Conservation (phyloP, 2,888 invertebrate species). For the Campoplex capitator region DNA sequence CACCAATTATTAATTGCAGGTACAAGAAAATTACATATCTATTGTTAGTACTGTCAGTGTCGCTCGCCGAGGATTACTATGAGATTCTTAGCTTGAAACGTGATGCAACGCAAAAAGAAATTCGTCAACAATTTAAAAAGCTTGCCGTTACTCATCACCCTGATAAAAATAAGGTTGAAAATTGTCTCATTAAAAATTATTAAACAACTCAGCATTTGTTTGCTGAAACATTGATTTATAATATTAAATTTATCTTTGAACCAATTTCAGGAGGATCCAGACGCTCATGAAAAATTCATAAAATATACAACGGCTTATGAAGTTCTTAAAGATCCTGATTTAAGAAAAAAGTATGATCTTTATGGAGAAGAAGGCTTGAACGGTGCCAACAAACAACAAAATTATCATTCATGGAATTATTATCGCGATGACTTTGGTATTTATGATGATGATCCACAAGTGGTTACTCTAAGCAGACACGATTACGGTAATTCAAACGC, state of each 20-base stretch:
- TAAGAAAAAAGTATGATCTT: constrained; percentile 91
- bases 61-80: constrained; percentile 87
- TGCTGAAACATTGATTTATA: constrained; percentile 8
- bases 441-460: constrained; percentile 93
- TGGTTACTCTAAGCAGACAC: constrained; percentile 90
- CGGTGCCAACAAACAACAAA: constrained; percentile 86
- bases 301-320: constrained; percentile 94
- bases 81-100: constrained; percentile 89
- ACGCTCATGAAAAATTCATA: constrained; percentile 91
- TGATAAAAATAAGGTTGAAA: constrained; percentile 88
- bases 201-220: background rate
- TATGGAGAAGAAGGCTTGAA: constrained; percentile 91
- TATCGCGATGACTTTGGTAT: constrained; percentile 93
- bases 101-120: constrained; percentile 89
- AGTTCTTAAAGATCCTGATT: constrained; percentile 92
- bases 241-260: constrained; percentile 22
- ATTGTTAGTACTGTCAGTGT: constrained; percentile 67
- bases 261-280: constrained; percentile 88
- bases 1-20: constrained; percentile 18
- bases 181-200: background rate
- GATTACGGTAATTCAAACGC: constrained; percentile 89
- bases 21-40: constrained; percentile 46
- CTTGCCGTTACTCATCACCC: constrained; percentile 91
- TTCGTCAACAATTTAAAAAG: constrained; percentile 92
- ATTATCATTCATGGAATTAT: constrained; percentile 93